Conservation (phyloP, 1,140 invertebrate genomes). For the Orchestia grillus region DNA sequence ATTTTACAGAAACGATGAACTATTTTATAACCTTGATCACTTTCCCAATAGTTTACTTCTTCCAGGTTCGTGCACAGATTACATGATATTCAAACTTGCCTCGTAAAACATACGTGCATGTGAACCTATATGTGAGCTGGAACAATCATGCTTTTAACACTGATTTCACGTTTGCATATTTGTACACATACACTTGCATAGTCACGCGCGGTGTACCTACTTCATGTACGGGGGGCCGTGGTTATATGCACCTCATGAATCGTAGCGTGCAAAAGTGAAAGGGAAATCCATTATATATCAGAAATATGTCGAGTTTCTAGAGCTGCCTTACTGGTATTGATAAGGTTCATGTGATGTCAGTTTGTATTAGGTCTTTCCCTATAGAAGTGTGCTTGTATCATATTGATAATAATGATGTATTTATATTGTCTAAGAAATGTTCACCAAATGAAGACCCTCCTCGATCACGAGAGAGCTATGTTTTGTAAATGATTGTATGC, state of each 20-base stretch:
- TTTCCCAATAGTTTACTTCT: too few relatives aligned
- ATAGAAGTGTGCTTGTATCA: constrained; percentile 3
- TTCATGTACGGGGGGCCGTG: background rate
- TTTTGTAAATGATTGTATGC: constrained; percentile 44
- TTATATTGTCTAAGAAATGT: constrained; percentile 39
- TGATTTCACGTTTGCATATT: background rate
- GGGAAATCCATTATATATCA: background rate
- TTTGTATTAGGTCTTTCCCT: background rate
- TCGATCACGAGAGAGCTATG: background rate
- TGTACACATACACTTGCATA: background rate
- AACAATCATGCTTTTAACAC: background rate
- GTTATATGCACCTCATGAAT: too few relatives aligned
- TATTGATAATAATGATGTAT: constrained; percentile 35
- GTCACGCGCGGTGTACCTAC: background rate
- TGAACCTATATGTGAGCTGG: background rate
- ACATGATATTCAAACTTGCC: background rate
- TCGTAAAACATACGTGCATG: background rate
- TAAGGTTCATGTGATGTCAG: constrained; percentile 42
- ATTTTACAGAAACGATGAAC: too few relatives aligned
- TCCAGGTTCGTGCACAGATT: too few relatives aligned
- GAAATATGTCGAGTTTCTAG: constrained; percentile 20
- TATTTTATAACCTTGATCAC: too few relatives aligned
- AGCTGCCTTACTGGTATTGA: constrained; percentile 30
- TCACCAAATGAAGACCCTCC: constrained; percentile 12
- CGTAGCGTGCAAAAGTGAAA: background rate